Conservation (phyloP, 1,140 invertebrate species). For the Leptestheria dahalacensis region DNA sequence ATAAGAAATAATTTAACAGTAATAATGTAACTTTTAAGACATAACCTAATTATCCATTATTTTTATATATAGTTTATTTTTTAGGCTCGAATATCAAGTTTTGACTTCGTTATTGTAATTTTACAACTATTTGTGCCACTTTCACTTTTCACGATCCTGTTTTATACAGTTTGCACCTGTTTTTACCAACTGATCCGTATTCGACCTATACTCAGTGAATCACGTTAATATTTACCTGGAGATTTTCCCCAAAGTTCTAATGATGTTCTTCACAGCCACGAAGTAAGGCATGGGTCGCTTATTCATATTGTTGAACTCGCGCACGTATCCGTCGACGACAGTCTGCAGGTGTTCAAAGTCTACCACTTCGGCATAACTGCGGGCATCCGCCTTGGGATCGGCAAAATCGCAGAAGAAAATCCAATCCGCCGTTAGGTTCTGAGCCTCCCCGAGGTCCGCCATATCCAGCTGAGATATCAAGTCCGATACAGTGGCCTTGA, state of each 20-base stretch:
- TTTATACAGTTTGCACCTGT: no score
- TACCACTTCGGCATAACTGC: slow-evolving; percentile 72
- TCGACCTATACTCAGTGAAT: no score
- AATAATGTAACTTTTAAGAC: no score
- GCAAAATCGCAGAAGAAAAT: slow-evolving; percentile 88
- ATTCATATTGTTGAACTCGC: slow-evolving; percentile 89
- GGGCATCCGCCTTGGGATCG: slow-evolving; percentile 78
- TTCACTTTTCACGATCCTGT: no score
- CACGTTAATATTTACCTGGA: not conserved
- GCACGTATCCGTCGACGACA: slow-evolving; percentile 78
- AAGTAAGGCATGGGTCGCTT: slow-evolving; percentile 75
- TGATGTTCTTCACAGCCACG: not conserved
- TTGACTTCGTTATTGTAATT: no score
- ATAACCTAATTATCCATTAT: no score
- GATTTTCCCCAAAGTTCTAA: not conserved
- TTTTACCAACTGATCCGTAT: no score
- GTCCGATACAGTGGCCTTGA: slow-evolving; percentile 38
- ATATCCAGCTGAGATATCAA: slow-evolving; percentile 35
- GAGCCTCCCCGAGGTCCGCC: slow-evolving; percentile 37
- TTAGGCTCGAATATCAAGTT: no score
- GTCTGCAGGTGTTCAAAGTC: slow-evolving; percentile 65
- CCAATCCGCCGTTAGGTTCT: slow-evolving; percentile 59
- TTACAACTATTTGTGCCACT: no score
- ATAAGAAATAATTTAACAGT: no score
- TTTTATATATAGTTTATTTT: no score